These are phyloP conservation scores for Ctena decussata DNA, from an alignment of 2,888 invertebrate genomes.

Conservation along the genomic window DNA sequence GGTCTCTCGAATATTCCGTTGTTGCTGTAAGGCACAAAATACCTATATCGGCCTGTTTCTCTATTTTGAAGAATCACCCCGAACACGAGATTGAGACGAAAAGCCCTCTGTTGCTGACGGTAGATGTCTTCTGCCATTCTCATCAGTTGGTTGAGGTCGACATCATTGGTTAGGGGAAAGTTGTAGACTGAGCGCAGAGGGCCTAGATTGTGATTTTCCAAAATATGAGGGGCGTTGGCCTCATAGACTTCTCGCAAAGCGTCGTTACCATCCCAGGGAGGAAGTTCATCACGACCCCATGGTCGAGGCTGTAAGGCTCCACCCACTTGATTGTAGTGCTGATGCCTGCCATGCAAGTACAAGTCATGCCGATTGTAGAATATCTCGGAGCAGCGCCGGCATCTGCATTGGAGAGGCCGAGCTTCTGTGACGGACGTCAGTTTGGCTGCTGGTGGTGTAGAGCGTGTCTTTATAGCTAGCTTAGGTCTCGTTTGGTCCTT, in stretches of 20 bases:
- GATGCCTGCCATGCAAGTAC: conserved; percentile 5
- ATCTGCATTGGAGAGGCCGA: background rate
- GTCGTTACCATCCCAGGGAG: background rate
- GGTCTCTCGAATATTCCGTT: conserved; percentile 4
- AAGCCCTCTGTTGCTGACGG: conserved; percentile 10
- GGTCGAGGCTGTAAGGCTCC: background rate
- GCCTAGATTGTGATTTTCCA: conserved; percentile 19
- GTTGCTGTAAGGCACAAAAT: conserved; percentile 34
- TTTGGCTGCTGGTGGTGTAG: too few relatives aligned
- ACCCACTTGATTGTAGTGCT: conserved; percentile 11
- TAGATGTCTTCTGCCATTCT: conserved; percentile 21
- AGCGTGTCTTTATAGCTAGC: too few relatives aligned
- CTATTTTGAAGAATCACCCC: too few relatives aligned
- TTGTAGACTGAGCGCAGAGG: conserved; percentile 31
- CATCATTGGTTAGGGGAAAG: conserved; percentile 29
- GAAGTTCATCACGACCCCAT: background rate
- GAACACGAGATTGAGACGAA: conserved; percentile 41
- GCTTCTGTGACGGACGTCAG: too few relatives aligned
- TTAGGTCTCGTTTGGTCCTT: background rate
- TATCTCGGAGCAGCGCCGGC: background rate
- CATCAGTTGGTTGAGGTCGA: conserved; percentile 16
- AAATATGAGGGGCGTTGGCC: conserved; percentile 27
- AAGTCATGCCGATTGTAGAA: conserved; percentile 3
- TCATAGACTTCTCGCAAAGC: conserved; percentile 20
- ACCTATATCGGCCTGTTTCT: conserved; percentile 30